phyloP scores from a whole-genome alignment of 2,888 invertebrate genomes.

The Amphipyra tragopoginis region DNA sequence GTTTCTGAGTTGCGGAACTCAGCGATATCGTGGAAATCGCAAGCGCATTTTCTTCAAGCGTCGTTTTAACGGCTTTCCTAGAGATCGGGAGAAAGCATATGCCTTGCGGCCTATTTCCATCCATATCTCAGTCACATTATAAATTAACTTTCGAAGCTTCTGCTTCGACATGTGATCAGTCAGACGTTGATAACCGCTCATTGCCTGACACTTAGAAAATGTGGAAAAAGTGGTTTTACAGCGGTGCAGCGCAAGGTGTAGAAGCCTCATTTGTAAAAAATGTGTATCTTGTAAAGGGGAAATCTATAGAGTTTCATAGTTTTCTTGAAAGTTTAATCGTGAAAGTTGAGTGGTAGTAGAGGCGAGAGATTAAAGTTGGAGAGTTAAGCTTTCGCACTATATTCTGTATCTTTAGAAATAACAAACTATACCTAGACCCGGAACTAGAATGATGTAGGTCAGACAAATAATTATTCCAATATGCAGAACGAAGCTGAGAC shows the following conservation, averaged over 20 bases:
- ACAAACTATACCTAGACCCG: slow-evolving; percentile 32
- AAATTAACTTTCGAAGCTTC: slow-evolving; percentile 76
- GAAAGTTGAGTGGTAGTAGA: slow-evolving; percentile 30
- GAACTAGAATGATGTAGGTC: slow-evolving; percentile 39
- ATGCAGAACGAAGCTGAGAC: slow-evolving; percentile 6
- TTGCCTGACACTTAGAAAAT: slow-evolving; percentile 49
- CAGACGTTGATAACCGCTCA: slow-evolving; percentile 57
- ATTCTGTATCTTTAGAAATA: slow-evolving; percentile 39
- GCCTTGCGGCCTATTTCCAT: slow-evolving; percentile 70
- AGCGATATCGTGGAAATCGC: slow-evolving; percentile 49
- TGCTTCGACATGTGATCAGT: slow-evolving; percentile 56
- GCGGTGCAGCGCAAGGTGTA: background rate
- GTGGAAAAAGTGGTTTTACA: slow-evolving; percentile 50
- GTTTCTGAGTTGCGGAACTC: slow-evolving; percentile 43
- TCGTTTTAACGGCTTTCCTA: slow-evolving; percentile 55
- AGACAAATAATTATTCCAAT: slow-evolving; percentile 35
- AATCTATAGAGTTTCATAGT: slow-evolving; percentile 48
- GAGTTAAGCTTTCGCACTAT: slow-evolving; percentile 49
- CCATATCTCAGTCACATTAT: slow-evolving; percentile 62
- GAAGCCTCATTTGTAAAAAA: slow-evolving; percentile 35
- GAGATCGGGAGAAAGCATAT: slow-evolving; percentile 69
- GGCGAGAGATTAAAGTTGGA: slow-evolving; percentile 35
- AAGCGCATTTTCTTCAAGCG: slow-evolving; percentile 49
- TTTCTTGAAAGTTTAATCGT: slow-evolving; percentile 28
- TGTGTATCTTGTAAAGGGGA: slow-evolving; percentile 15